Evolutionary conservation across 2,888 invertebrate species (phyloP), one percentile per base, ranked within the genome.

Genomic region (Orthosia cruda): DNA sequence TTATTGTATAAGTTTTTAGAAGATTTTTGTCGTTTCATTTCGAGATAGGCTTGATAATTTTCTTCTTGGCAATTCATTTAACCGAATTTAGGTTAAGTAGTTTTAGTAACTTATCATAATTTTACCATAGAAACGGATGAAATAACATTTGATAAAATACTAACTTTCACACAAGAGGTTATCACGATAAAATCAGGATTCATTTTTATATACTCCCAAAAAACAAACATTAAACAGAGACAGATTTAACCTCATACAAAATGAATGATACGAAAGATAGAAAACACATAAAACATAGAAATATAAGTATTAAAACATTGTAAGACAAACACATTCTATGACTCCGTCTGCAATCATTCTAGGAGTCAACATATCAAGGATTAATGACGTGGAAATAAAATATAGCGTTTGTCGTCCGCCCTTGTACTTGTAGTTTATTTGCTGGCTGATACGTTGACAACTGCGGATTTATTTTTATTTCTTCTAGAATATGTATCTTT

Each of bases 381-480:
- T 91, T 92, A 95, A 95, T 95, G 95, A 93, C 80, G 89, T 94
- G 93, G 95, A 95, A 95, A 91, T 93, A 93, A 95, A 93, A 92
- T 94, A 94, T 93, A 92, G 90, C 89, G 91, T 92, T 90, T 91
- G 92, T 92, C 89, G 88, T 90, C 89, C 90, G 90, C 88, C 90
- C 89, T 89, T 89, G 91, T 91, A 89, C 90, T 90, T 89, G 85
- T 90, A 92, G 91, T 92, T 93, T 94, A 93, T 94, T 89, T 89
- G 88, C 83, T 86, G 86, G 87, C 89, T 93, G 92, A 93, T 93
- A 92, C 89, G 89, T 90, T 91, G 88, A 89, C 90, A 93, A 92
- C 83, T 88, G 83, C 63, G 54, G 70, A 84, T 85, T 85, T 86
- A 79, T 86, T 80, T 80, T 80, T 87, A 82, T 85, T 55, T 49